Evolutionary conservation across 2,113 vertebrate species (phyloP).

Genomic region (Redunca redunca): DNA sequence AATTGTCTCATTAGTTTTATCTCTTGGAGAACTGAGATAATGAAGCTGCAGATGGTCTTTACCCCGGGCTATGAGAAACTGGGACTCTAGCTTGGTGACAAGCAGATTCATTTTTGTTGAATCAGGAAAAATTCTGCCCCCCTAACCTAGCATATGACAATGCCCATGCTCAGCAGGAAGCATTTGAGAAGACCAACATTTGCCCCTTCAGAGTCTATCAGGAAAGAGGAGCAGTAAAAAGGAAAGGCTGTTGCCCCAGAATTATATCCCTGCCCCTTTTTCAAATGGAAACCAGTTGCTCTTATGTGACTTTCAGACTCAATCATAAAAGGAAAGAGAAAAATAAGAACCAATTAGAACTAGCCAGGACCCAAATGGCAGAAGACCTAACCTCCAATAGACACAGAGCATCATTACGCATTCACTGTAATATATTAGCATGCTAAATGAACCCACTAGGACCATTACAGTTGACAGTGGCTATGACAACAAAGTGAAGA

Average conservation of each 20-base stretch:
- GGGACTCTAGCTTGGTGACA: background rate
- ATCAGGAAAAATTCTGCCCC: background rate
- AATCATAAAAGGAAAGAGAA: background rate
- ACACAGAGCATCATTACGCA: fast-evolving
- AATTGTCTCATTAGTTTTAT: background rate
- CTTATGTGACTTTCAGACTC: background rate
- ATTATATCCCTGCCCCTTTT: background rate
- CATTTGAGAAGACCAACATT: background rate
- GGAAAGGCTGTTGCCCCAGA: background rate
- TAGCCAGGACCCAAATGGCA: background rate
- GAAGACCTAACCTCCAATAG: background rate
- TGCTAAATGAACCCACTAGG: no score
- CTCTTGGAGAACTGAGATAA: background rate
- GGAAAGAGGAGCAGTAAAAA: background rate
- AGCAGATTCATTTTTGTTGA: background rate
- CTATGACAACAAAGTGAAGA: background rate
- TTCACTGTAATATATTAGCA: background rate
- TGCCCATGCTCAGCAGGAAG: background rate
- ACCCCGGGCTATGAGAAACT: background rate
- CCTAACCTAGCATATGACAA: background rate
- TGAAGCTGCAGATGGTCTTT: background rate
- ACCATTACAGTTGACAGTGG: no score
- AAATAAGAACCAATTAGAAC: background rate
- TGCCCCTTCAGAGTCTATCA: background rate
- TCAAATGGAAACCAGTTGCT: background rate